These are phyloP conservation scores for Tetramorium bicarinatum DNA, from an alignment of 2,888 invertebrate genomes.

Conservation along the genomic window DNA sequence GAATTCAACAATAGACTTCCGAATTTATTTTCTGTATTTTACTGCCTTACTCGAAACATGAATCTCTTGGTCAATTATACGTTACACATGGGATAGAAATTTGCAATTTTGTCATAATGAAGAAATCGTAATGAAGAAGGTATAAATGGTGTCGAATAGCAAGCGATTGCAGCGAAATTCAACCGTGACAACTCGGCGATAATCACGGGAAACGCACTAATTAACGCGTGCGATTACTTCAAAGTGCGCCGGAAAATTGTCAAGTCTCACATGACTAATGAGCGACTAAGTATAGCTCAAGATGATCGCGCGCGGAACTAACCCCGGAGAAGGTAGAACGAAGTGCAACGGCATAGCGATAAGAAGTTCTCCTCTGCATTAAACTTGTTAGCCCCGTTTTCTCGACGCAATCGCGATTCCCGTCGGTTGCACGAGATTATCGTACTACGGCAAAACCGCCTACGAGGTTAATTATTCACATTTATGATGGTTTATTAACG, in stretches of 20 bases:
- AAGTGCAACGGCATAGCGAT: conserved; percentile 61
- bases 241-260: conserved; percentile 55
- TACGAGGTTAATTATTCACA: conserved; percentile 53
- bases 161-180: neutral
- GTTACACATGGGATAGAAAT: neutral
- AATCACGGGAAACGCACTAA: conserved; percentile 28
- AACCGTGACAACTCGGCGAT: neutral
- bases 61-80: neutral
- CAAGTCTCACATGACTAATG: conserved; percentile 71
- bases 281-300: conserved; percentile 72
- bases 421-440: conserved; percentile 67
- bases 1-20: neutral
- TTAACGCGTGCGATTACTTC: conserved; percentile 31
- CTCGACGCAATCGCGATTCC: conserved; percentile 73
- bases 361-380: conserved; percentile 70
- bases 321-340: conserved; percentile 46
- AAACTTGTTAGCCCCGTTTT: conserved; percentile 72
- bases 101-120: neutral
- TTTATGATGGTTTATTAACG: conserved; percentile 52
- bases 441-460: conserved; percentile 28
- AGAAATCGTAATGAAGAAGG: neutral
- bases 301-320: conserved; percentile 58
- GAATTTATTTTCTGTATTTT: neutral
- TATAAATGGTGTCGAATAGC: neutral
- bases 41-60: neutral